A percentile compares a stretch with the other conserved stretches of the same genome.
These are phyloP conservation scores for Dasypolia templi DNA, from an alignment of 2,888 invertebrate genomes.

Conservation along the genomic window DNA sequence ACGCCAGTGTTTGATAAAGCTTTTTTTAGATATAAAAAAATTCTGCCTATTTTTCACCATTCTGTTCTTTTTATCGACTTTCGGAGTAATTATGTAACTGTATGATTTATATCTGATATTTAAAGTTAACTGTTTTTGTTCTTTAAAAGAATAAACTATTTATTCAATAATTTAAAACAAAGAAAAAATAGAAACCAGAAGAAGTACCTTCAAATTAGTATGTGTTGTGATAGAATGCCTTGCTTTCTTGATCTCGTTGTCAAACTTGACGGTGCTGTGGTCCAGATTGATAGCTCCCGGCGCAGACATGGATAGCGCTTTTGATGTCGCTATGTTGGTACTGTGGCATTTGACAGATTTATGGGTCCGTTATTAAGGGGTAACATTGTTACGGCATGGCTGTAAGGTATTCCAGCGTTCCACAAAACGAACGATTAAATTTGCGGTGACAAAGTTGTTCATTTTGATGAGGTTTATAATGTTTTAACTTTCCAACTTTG, in stretches of 20 bases:
- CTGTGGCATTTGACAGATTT: constrained; percentile 72
- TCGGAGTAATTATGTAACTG: no score
- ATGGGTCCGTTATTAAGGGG: not conserved
- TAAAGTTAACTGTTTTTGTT: no score
- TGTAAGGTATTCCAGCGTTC: no score
- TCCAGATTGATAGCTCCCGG: constrained; percentile 96
- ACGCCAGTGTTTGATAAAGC: no score
- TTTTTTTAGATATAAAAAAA: no score
- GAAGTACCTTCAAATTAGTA: constrained; percentile 81
- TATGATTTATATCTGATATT: no score
- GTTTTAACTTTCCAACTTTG: not conserved
- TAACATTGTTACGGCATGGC: not conserved
- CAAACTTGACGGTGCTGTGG: constrained; percentile 93
- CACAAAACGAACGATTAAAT: constrained; percentile 2
- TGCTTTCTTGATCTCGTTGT: constrained; percentile 90
- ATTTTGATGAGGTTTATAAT: not conserved
- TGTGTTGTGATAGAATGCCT: constrained; percentile 88
- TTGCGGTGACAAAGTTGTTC: not conserved
- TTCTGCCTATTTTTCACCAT: no score
- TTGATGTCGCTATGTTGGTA: constrained; percentile 93
- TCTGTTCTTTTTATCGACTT: no score
- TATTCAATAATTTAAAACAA: no score
- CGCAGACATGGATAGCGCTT: constrained; percentile 95
- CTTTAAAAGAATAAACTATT: no score
- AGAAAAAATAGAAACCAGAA: constrained; percentile 10